These are phyloP conservation scores for Dicaeum eximium DNA, from an alignment of 2,113 vertebrate species.

Conservation along the genomic window DNA sequence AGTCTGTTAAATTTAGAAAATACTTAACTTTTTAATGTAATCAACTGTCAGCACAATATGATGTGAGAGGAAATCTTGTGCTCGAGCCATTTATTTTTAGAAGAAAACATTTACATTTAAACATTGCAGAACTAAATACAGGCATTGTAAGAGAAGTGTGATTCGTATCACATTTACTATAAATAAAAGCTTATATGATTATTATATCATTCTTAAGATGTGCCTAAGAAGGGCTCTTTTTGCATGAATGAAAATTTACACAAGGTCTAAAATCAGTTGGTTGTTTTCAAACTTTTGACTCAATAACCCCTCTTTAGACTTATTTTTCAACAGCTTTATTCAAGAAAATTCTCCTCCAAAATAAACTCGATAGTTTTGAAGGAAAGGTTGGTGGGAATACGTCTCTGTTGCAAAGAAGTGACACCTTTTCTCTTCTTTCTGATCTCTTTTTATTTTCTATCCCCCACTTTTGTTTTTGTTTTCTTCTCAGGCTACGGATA, in stretches of 20 bases:
- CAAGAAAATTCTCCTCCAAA: neutral
- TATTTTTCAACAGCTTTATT: neutral
- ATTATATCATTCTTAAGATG: neutral
- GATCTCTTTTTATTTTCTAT: neutral
- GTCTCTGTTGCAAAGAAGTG: neutral
- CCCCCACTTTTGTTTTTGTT: neutral
- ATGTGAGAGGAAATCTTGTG: neutral
- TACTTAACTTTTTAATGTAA: neutral
- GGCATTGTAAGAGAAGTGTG: neutral
- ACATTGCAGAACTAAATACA: neutral
- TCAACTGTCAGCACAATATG: neutral
- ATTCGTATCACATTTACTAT: neutral
- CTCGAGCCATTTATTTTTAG: neutral
- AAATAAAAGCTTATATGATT: neutral
- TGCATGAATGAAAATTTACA: neutral
- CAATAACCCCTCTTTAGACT: neutral
- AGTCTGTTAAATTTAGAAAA: neutral
- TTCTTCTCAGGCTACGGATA: neutral
- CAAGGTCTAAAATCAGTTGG: neutral
- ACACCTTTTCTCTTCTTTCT: neutral
- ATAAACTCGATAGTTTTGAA: neutral
- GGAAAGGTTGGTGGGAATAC: neutral
- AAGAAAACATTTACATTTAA: neutral
- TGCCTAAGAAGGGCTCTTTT: neutral
- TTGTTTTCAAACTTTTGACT: neutral